Evolutionary conservation across 2,113 vertebrate genomes (phyloP).

Genomic region (Atherinomorus stipes): DNA sequence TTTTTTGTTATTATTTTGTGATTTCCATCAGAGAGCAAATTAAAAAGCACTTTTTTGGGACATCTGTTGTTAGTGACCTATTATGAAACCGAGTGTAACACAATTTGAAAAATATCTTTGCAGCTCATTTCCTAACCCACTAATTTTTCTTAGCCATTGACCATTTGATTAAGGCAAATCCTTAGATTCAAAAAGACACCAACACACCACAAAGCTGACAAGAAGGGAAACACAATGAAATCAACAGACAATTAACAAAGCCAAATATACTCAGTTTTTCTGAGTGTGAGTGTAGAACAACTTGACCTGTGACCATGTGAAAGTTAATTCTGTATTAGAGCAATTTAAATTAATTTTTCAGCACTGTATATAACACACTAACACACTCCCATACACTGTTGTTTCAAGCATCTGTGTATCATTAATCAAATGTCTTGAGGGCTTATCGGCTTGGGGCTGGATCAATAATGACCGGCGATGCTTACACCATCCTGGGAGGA

Average conservation of each 20-base stretch:
- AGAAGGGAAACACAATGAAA: slow-evolving; percentile 38
- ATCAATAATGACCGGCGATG: slow-evolving; percentile 59
- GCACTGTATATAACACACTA: slow-evolving; percentile 7
- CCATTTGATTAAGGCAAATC: slow-evolving; percentile 65
- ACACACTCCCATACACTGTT: slow-evolving; percentile 17
- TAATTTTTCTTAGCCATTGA: slow-evolving; percentile 10
- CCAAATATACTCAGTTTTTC: slow-evolving; percentile 14
- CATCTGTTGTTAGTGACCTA: too few relatives aligned
- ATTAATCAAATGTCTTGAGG: slow-evolving; percentile 72
- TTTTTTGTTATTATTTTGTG: too few relatives aligned
- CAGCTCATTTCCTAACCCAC: not conserved
- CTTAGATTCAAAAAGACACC: slow-evolving; percentile 43
- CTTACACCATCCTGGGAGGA: slow-evolving; percentile 56
- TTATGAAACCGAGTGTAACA: too few relatives aligned
- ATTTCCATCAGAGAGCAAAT: too few relatives aligned
- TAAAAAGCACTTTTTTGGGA: too few relatives aligned
- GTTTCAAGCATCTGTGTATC: slow-evolving; percentile 28
- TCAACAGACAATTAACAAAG: slow-evolving; percentile 46
- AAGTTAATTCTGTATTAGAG: too few relatives aligned
- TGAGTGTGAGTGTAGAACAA: slow-evolving; percentile 13
- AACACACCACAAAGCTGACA: slow-evolving; percentile 38
- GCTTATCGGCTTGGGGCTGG: slow-evolving; percentile 44
- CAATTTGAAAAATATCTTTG: not conserved
- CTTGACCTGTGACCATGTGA: not conserved
- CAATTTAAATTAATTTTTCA: not conserved